Evolutionary conservation across 2,888 invertebrate species (phyloP).

Genomic region (Diloba caeruleocephala): DNA sequence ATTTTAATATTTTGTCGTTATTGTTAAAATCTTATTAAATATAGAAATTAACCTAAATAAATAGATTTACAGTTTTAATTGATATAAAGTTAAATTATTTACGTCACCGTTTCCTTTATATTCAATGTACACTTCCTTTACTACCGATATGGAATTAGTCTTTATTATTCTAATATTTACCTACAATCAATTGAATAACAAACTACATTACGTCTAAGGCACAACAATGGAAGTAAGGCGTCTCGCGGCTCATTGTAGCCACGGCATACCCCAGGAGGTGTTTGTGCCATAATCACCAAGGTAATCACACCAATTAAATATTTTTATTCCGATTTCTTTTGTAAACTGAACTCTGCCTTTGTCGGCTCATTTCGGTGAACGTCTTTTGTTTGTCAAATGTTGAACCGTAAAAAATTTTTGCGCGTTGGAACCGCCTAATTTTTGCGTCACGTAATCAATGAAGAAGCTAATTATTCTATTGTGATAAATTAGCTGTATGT

Average conservation of each 20-base stretch:
- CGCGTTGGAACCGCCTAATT: slow-evolving; percentile 42
- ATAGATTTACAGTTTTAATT: too few species aligned
- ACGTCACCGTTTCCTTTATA: too few species aligned
- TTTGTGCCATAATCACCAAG: slow-evolving; percentile 79
- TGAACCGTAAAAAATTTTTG: slow-evolving; percentile 43
- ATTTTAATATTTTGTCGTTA: too few species aligned
- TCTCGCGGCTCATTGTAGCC: slow-evolving; percentile 52
- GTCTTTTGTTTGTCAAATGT: slow-evolving; percentile 73
- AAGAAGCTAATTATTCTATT: slow-evolving; percentile 51
- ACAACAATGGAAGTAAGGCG: slow-evolving; percentile 54
- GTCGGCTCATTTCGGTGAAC: slow-evolving; percentile 72
- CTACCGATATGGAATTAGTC: slow-evolving; percentile 13
- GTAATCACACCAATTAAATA: slow-evolving; percentile 87
- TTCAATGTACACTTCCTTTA: background rate
- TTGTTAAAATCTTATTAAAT: background rate
- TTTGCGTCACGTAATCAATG: slow-evolving; percentile 46
- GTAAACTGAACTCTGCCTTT: slow-evolving; percentile 70
- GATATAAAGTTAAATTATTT: background rate
- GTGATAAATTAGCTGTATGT: slow-evolving; percentile 32
- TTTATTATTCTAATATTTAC: slow-evolving; percentile 38
- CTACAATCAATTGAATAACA: slow-evolving; percentile 52
- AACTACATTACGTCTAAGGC: slow-evolving; percentile 41
- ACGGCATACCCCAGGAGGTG: slow-evolving; percentile 76
- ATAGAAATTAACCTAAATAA: background rate
- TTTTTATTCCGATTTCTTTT: slow-evolving; percentile 85